phyloP scores from a whole-genome alignment of 2,888 invertebrate genomes.

The Sesia apiformis region DNA sequence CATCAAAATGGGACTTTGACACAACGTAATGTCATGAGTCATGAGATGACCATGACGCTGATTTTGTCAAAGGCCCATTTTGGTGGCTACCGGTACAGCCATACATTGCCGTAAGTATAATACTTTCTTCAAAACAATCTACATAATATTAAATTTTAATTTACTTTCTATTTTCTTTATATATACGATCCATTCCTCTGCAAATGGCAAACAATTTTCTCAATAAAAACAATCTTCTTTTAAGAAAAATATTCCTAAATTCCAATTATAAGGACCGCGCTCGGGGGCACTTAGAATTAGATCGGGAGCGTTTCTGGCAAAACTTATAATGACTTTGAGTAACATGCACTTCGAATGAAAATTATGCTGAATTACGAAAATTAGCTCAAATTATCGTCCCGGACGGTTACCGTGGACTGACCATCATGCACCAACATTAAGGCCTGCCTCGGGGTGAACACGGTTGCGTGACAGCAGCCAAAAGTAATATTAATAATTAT shows the following conservation, averaged over 20 bases:
- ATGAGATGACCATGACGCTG: too few species aligned
- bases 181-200: background rate
- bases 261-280: background rate
- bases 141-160: background rate
- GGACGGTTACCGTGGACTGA: slow-evolving; percentile 43
- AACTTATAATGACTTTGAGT: slow-evolving; percentile 37
- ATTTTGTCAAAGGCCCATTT: too few species aligned
- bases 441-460: slow-evolving; percentile 29
- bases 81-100: too few species aligned
- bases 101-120: too few species aligned
- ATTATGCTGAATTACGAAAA: slow-evolving; percentile 65
- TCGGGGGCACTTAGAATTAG: slow-evolving; percentile 28
- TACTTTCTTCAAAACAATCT: too few species aligned
- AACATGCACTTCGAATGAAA: slow-evolving; percentile 60
- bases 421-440: slow-evolving; percentile 42
- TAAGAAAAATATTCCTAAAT: slow-evolving; percentile 8
- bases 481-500: slow-evolving; percentile 56
- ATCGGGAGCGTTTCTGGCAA: slow-evolving; percentile 37
- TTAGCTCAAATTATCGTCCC: slow-evolving; percentile 65
- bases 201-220: background rate
- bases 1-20: too few species aligned
- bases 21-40: too few species aligned
- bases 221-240: background rate
- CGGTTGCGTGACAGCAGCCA: slow-evolving; percentile 54
- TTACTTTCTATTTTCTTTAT: background rate